These are phyloP conservation scores for Euproctis similis DNA, from an alignment of 2,888 invertebrate genomes.

Conservation along the genomic window DNA sequence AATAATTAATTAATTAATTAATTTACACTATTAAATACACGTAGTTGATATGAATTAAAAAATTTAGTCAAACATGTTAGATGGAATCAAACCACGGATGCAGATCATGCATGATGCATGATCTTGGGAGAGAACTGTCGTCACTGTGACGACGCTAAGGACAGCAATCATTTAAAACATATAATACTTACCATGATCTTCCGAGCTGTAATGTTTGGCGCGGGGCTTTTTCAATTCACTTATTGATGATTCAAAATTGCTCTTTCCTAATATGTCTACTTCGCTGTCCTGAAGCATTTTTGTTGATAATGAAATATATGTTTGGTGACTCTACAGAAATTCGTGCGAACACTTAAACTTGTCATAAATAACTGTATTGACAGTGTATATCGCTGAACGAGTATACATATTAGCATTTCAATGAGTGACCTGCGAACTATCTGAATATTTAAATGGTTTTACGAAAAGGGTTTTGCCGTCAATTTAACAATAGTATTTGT, in stretches of 20 bases:
- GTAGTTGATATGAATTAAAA: too few relatives aligned
- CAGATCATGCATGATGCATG: too few relatives aligned
- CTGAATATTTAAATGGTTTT: conserved; percentile 49
- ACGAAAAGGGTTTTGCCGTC: conserved; percentile 33
- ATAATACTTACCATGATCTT: conserved; percentile 54
- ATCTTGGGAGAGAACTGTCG: too few relatives aligned
- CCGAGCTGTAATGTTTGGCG: conserved; percentile 48
- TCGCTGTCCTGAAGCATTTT: conserved; percentile 55
- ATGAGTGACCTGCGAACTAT: conserved; percentile 54
- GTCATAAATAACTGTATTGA: too few relatives aligned
- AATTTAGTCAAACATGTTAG: too few relatives aligned
- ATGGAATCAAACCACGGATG: too few relatives aligned
- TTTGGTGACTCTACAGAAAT: conserved; percentile 4
- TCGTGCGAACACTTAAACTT: conserved; percentile 7
- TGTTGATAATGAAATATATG: neutral
- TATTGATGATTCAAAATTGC: conserved; percentile 59
- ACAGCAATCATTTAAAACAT: too few relatives aligned
- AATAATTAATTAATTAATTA: too few relatives aligned
- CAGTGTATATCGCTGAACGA: conserved; percentile 1
- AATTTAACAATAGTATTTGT: too few relatives aligned
- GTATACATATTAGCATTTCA: conserved; percentile 33
- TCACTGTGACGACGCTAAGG: too few relatives aligned
- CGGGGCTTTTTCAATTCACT: conserved; percentile 62
- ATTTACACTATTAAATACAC: too few relatives aligned
- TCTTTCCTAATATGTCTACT: conserved; percentile 42